Conservation (phyloP, 2,113 vertebrate genomes). For the Datnioides undecimradiatus region DNA sequence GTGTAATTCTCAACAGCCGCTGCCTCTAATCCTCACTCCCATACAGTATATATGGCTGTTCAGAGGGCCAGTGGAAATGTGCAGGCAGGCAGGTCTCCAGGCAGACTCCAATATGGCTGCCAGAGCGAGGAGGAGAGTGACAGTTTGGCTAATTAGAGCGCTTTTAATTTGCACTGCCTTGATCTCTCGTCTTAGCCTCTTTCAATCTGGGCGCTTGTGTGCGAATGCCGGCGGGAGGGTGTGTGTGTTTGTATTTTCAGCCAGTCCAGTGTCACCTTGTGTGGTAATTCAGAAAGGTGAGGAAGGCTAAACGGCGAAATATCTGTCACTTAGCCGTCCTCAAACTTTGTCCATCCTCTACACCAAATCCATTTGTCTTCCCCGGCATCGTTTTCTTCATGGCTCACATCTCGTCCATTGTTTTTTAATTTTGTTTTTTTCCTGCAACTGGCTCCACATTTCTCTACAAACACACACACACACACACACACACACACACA, state of each 20-base stretch:
- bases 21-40: conserved; percentile 48
- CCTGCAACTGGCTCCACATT: neutral
- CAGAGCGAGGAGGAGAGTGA: conserved; percentile 58
- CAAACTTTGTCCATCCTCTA: conserved; percentile 5
- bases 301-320: conserved; percentile 9
- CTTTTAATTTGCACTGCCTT: conserved; percentile 71
- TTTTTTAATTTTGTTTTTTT: conserved; percentile 26
- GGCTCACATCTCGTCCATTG: neutral
- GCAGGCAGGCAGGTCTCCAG: conserved; percentile 52
- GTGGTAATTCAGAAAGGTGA: conserved; percentile 38
- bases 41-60: conserved; percentile 40
- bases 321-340: conserved; percentile 10
- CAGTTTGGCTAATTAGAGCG: conserved; percentile 75
- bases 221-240: neutral
- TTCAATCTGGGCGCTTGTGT: conserved; percentile 46
- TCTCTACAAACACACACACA: neutral
- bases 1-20: conserved; percentile 47
- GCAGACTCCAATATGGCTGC: conserved; percentile 60
- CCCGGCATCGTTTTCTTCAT: neutral
- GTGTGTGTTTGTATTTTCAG: conserved; percentile 44
- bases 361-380: conserved; percentile 8
- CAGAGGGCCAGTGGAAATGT: conserved; percentile 35
- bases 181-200: conserved; percentile 64
- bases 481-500: neutral
- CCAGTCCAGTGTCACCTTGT: conserved; percentile 58